Evolutionary conservation across 2,113 vertebrate genomes (phyloP), one percentile per base, ranked within the genome.

Genomic region (Arenaria interpres): DNA sequence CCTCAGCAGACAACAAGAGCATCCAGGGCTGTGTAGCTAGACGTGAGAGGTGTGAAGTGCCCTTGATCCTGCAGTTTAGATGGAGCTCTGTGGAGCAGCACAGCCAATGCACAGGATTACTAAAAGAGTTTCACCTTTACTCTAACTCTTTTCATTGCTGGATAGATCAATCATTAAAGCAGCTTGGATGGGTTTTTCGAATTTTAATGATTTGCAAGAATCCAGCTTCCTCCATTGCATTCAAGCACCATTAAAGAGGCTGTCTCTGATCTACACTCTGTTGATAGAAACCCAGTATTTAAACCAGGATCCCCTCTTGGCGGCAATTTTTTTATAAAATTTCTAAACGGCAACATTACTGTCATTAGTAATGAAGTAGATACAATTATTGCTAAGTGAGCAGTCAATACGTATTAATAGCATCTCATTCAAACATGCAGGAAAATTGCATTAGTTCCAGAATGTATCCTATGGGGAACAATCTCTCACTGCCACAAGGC

Each of bases 351-450:
- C 30, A 90, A 57, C 73, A 75, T 92, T 87, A 63, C 54, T 68
- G 63, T 83, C 68, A 66, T 89, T 82, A 80, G 87, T 53, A 95
- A 94, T 90, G 51, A 95, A 97, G 92, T 79, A 88, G 91, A 86
- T 91, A 85, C 60, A 95, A 96, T 96, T 93, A 95, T 54, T 95
- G 68, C 85, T 94, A 92, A 97, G 84, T 94, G 93, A 94, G 25
- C 69, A 88, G 80, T 92, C 4, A 0, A 96, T 96, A 94, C 37
- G 27, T 90, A 90, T 94, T 96, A 96, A 95, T 94, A 88, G 71
- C 3, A 2, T 91, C 72, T 96, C 88, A 59, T 92, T 95, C 86
- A 89, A 94, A 95, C 62, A 76, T 43, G 45, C 67, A 79, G 74
- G 69, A 85, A 95, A 95, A 96, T 89, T 69, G 30, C 85, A 63